These are phyloP conservation scores for Megalops cyprinoides DNA, from an alignment of 2,797 vertebrate genomes.

Conservation along the genomic window DNA sequence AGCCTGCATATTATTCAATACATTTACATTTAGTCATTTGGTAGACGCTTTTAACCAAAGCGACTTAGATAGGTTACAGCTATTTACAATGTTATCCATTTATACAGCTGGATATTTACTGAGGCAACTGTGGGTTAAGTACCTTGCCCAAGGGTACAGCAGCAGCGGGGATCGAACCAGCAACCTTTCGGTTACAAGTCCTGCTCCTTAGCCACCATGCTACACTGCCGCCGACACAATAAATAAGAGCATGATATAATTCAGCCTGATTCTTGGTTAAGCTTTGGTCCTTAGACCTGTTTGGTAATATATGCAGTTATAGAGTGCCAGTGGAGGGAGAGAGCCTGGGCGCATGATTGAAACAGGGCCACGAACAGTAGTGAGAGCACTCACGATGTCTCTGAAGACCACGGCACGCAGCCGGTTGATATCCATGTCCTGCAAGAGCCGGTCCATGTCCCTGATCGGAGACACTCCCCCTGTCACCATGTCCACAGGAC, in stretches of 20 bases:
- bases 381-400: slow-evolving; percentile 86
- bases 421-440: slow-evolving; percentile 98
- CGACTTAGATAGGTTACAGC: no score
- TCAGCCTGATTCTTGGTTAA: neutral
- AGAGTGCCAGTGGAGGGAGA: neutral
- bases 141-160: no score
- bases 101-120: no score
- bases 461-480: slow-evolving; percentile 87
- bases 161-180: no score
- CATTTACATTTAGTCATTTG: no score
- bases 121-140: no score
- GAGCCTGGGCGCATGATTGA: neutral
- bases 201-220: no score
- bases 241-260: no score
- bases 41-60: no score
- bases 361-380: neutral
- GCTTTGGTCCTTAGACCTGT: neutral
- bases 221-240: no score
- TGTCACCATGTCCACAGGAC: slow-evolving; percentile 86
- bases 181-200: no score
- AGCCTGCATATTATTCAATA: neutral
- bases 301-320: neutral
- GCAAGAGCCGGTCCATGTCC: slow-evolving; percentile 89
- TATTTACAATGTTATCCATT: no score
- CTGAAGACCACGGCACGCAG: slow-evolving; percentile 96